A percentile compares a stretch with the other conserved stretches of the same genome.
Conservation (phyloP, 2,888 invertebrate species). For the Lasius platythorax region DNA sequence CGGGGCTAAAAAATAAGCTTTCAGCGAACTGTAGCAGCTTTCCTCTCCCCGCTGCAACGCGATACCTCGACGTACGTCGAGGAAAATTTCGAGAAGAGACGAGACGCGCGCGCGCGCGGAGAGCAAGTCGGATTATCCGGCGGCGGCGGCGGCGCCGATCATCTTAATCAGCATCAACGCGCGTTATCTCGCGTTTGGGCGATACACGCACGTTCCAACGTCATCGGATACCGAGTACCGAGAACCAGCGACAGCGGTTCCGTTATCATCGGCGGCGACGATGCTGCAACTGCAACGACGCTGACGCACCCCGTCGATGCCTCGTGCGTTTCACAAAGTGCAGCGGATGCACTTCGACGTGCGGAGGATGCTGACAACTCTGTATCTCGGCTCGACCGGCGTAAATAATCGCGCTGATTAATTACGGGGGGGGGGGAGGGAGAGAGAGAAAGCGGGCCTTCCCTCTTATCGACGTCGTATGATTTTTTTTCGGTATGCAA, state of each 20-base stretch:
- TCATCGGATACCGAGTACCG: constrained; percentile 66
- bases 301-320: neutral
- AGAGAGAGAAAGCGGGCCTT: neutral
- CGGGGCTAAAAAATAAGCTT: neutral
- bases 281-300: neutral
- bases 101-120: constrained; percentile 41
- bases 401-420: constrained; percentile 39
- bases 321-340: constrained; percentile 37
- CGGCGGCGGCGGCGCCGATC: constrained; percentile 67
- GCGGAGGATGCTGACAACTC: constrained; percentile 40
- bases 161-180: constrained; percentile 67
- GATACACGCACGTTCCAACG: constrained; percentile 66
- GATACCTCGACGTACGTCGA: constrained; percentile 41
- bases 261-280: constrained; percentile 42
- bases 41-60: constrained; percentile 28
- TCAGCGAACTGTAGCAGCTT: neutral
- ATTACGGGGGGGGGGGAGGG: neutral
- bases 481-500: constrained; percentile 48
- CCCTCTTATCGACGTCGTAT: constrained; percentile 12
- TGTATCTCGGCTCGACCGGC: neutral
- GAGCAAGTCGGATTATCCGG: constrained; percentile 59
- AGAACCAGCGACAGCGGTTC: constrained; percentile 45
- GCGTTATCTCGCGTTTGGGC: constrained; percentile 62
- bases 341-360: constrained; percentile 42
- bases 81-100: constrained; percentile 43